phyloP scores from a whole-genome alignment of 2,888 invertebrate genomes.

The Malthinus flaveolus region DNA sequence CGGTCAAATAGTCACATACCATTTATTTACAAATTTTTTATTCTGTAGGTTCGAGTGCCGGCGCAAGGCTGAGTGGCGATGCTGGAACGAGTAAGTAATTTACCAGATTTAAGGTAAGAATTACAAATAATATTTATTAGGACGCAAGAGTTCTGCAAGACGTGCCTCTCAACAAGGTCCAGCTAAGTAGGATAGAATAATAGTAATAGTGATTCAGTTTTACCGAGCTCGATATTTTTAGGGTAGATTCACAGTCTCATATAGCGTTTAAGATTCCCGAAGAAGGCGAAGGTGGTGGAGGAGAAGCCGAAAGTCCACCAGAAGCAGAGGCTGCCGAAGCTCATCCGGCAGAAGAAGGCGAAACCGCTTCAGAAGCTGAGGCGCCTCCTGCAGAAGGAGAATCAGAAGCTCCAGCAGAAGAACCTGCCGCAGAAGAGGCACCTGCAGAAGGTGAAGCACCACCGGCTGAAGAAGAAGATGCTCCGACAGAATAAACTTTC shows the following conservation, averaged over 20 bases:
- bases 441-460: neutral
- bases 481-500: neutral
- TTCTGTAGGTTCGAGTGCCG: neutral
- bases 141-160: neutral
- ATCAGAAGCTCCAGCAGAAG: slow-evolving; percentile 14
- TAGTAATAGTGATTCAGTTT: neutral
- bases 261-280: neutral
- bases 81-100: neutral
- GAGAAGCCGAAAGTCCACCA: neutral
- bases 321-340: slow-evolving; percentile 2
- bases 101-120: no score
- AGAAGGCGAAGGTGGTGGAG: neutral
- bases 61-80: neutral
- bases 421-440: slow-evolving; percentile 5
- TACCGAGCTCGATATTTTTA: neutral
- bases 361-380: slow-evolving; percentile 10
- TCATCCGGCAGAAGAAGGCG: slow-evolving; percentile 6
- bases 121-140: neutral
- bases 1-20: neutral
- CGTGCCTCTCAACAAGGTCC: neutral
- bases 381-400: slow-evolving; percentile 11
- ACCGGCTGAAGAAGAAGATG: neutral
- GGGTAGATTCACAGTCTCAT: no score
- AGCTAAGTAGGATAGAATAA: neutral
- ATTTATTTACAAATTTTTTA: neutral